phyloP scores from a whole-genome alignment of 2,113 vertebrate species.

The Anseranas semipalmata region DNA sequence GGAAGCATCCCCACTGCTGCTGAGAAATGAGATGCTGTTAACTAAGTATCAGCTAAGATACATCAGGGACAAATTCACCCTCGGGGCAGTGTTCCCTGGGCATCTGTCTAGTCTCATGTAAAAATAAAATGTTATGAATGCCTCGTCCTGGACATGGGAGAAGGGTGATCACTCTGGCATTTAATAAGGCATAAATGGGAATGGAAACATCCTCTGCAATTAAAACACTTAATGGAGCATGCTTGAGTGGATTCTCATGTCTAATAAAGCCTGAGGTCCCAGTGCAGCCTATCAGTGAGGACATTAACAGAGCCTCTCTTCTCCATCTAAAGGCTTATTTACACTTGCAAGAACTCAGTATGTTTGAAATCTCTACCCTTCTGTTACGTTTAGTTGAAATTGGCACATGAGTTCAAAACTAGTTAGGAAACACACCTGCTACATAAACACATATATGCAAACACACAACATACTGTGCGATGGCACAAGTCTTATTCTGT shows the following conservation, averaged over 20 bases:
- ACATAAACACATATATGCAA: rapidly evolving
- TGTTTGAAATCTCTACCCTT: not conserved
- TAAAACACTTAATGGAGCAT: not conserved
- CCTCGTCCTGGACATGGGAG: not conserved
- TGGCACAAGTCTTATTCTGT: not conserved
- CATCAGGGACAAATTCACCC: not conserved
- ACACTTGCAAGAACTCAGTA: not conserved
- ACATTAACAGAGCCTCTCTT: not conserved
- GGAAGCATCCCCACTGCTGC: not conserved
- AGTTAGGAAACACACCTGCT: not conserved
- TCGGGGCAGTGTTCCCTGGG: not conserved
- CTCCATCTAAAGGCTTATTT: not conserved
- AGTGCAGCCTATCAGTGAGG: not conserved
- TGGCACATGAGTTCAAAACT: not conserved
- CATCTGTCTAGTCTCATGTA: not conserved
- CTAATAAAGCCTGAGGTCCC: not conserved
- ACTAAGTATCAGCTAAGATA: not conserved
- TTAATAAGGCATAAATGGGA: not conserved
- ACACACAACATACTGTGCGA: rapidly evolving
- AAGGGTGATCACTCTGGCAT: not conserved
- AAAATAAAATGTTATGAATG: not conserved
- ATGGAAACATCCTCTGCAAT: not conserved
- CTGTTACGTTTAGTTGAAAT: not conserved
- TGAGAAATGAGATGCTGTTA: not conserved
- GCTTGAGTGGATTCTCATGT: not conserved